phyloP scores from a whole-genome alignment of 2,113 vertebrate genomes.

The Prolemur simus region DNA sequence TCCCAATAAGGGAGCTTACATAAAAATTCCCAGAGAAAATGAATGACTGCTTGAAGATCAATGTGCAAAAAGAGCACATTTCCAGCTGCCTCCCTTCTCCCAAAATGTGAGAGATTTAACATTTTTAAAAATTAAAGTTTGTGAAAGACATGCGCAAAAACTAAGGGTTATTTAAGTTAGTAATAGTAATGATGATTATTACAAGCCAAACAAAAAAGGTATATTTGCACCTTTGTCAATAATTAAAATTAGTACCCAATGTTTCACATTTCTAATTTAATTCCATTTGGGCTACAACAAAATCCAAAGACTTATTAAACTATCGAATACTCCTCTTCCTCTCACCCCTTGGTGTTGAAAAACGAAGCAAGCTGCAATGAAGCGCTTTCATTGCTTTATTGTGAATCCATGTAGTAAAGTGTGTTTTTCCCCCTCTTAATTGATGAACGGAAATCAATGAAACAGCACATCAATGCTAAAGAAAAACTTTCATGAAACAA shows the following conservation, averaged over 20 bases:
- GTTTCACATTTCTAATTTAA: slow-evolving; percentile 67
- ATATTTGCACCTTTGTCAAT: slow-evolving; percentile 47
- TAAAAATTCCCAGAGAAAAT: slow-evolving; percentile 88
- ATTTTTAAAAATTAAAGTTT: slow-evolving; percentile 72
- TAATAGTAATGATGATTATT: slow-evolving; percentile 29
- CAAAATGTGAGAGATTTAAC: slow-evolving; percentile 79
- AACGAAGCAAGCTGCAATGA: slow-evolving; percentile 43
- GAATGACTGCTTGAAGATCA: slow-evolving; percentile 87
- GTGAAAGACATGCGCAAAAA: slow-evolving; percentile 63
- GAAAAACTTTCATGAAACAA: slow-evolving; percentile 57
- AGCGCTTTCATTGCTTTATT: slow-evolving; percentile 65
- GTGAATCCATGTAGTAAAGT: slow-evolving; percentile 68
- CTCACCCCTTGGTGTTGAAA: slow-evolving; percentile 57
- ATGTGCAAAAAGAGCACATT: slow-evolving; percentile 86
- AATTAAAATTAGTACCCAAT: slow-evolving; percentile 54
- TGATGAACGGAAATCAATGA: slow-evolving; percentile 77
- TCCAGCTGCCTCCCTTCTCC: slow-evolving; percentile 90
- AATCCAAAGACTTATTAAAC: slow-evolving; percentile 63
- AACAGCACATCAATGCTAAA: slow-evolving; percentile 70
- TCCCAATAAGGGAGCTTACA: slow-evolving; percentile 93
- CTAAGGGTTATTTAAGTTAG: not conserved
- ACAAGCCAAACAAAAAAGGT: slow-evolving; percentile 50
- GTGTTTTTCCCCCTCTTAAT: slow-evolving; percentile 57
- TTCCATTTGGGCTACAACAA: slow-evolving; percentile 58
- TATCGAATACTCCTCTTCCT: slow-evolving; percentile 52